Percentiles rank a stretch among this genome's conserved stretches.
Conservation (phyloP, 2,113 vertebrate species). For the Malurus elegans region DNA sequence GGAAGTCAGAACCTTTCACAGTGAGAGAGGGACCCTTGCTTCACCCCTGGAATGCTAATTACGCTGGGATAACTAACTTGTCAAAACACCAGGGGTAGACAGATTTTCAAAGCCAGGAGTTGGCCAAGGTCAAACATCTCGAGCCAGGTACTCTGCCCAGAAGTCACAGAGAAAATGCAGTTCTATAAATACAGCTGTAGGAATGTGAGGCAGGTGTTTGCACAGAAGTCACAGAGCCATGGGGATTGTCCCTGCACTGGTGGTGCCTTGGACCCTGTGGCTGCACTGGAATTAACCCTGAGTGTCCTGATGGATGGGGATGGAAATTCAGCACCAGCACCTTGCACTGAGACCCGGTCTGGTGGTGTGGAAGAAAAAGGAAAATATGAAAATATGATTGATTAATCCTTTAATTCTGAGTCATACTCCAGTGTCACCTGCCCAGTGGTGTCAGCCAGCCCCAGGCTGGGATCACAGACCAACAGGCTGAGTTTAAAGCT, state of each 20-base stretch:
- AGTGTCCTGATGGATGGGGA: background rate
- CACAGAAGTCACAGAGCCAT: fast-evolving
- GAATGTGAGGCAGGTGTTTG: background rate
- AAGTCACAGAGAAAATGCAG: background rate
- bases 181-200: fast-evolving
- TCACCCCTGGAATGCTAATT: background rate
- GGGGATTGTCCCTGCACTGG: background rate
- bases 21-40: background rate
- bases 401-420: background rate
- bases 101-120: background rate
- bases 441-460: background rate
- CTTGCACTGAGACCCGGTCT: background rate
- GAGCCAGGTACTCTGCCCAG: background rate
- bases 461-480: background rate
- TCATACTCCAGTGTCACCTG: too few species aligned
- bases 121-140: background rate
- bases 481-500: background rate
- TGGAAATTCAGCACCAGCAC: background rate
- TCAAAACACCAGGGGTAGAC: background rate
- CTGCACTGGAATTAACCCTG: background rate
- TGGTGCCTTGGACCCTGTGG: fast-evolving
- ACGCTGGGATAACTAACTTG: fast-evolving
- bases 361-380: background rate
- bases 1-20: background rate
- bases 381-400: background rate